Evolutionary conservation across 2,888 invertebrate genomes (phyloP), one percentile per base, ranked within the genome.

Genomic region (Drosophila koepferae): DNA sequence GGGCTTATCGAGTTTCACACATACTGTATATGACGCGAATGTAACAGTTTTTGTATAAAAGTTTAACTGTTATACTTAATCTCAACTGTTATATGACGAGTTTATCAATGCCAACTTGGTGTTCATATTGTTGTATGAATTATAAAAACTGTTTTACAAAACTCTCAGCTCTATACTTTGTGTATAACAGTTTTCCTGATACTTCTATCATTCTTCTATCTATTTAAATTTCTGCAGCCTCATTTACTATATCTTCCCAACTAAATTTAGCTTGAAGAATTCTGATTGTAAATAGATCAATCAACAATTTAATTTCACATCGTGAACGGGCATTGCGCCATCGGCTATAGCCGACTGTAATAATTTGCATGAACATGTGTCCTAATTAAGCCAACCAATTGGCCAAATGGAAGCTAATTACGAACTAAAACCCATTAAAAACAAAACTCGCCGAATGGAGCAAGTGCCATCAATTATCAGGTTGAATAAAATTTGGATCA

Each of bases 341-440:
- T 6, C 55, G 55, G 40, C 28, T 31, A 55, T 28, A 2, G 28
- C 55, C 28, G 28, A 8, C 18, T 28, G 40, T n/a, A n/a, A 12
- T n/a, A 38, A 16, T 67, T 53, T 43, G 14, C 55, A 40, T 36
- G 10, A 31, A 64, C n/a, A 55, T 48, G 38, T 69, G 56, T 41
- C 46, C 23, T 28, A 66, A 66, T 68, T 48, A 55, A 28, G 46
- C 55, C 34, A 69, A 63, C 54, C 62, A 51, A 60, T 31, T 64
- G 53, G 59, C 49, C 64, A 60, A 77, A 63, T 70, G 56, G 77
- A 53, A 63, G 76, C 59, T 76, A 76, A 77, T 80, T 76, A 53
- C 46, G 20, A 65, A 63, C 77, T 58, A 53, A 76, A 38, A 28
- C 59, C 70, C 68, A 79, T 76, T 51, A 51, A 51, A 51, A 74